Evolutionary conservation across 2,797 vertebrate genomes (phyloP).

Genomic region (Vespertilio murinus): DNA sequence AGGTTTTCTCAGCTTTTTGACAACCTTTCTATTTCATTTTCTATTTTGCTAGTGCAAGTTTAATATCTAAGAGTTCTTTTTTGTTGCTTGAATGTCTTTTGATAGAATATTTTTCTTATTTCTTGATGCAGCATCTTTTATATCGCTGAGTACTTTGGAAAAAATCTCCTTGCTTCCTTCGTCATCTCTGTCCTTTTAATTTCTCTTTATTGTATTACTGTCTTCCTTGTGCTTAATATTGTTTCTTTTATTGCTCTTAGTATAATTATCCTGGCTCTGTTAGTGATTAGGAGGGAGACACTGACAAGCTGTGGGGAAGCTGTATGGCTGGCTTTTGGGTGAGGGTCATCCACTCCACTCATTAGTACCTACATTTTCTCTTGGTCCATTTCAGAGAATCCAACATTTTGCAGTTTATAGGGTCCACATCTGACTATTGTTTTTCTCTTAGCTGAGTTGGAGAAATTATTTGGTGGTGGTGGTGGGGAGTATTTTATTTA

Average conservation of each 20-base stretch:
- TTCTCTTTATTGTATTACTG: background rate
- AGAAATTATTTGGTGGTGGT: background rate
- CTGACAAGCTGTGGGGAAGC: background rate
- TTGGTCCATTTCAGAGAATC: background rate
- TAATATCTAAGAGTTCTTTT: background rate
- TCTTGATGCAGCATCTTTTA: background rate
- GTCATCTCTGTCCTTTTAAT: background rate
- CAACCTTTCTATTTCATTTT: constrained; percentile 5
- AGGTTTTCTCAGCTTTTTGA: background rate
- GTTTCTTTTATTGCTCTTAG: background rate
- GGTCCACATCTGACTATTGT: background rate
- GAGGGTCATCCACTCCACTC: background rate
- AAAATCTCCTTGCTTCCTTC: background rate
- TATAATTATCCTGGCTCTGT: background rate
- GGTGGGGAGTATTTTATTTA: background rate
- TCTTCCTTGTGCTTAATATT: background rate
- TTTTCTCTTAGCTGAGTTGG: background rate
- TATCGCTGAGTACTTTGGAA: background rate
- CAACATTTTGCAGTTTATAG: background rate
- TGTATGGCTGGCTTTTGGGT: background rate
- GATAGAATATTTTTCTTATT: background rate
- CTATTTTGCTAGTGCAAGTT: background rate
- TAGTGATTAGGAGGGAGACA: background rate
- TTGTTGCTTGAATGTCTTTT: background rate
- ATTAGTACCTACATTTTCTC: background rate